These are phyloP conservation scores for Phalanger gymnotis DNA, from an alignment of 2,797 vertebrate species.

Conservation along the genomic window DNA sequence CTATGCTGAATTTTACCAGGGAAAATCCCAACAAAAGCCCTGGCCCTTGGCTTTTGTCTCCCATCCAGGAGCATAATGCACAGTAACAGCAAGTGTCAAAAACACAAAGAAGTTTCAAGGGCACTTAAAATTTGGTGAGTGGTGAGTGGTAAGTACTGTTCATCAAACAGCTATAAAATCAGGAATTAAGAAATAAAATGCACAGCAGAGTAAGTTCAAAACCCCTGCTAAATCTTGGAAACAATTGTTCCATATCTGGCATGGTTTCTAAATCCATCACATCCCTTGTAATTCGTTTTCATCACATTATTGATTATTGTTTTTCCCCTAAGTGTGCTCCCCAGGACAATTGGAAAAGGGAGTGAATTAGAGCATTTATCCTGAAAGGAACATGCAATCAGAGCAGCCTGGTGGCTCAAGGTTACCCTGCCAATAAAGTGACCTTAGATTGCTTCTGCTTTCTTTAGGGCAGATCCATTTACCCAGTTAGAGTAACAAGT, in stretches of 20 bases:
- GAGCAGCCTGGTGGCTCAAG: background rate
- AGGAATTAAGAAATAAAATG: background rate
- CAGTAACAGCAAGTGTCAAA: background rate
- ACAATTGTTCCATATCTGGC: background rate
- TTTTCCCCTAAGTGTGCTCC: background rate
- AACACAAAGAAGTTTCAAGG: background rate
- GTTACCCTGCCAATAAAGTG: constrained; percentile 8
- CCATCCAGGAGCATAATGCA: background rate
- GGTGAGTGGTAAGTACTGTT: background rate
- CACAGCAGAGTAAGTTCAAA: background rate
- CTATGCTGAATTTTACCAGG: background rate
- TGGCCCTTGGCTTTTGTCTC: background rate
- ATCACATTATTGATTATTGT: background rate
- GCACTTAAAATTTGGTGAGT: background rate
- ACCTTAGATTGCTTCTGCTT: constrained; percentile 9
- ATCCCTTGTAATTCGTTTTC: background rate
- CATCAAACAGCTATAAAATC: background rate
- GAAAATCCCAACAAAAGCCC: background rate
- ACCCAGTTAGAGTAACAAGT: background rate
- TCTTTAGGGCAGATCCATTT: background rate
- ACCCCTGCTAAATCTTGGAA: background rate
- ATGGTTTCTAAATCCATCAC: background rate
- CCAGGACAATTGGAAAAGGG: background rate
- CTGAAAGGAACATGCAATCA: constrained; percentile 3
- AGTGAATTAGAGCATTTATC: background rate